A percentile compares a stretch with the other conserved stretches of the same genome.
Conservation (phyloP, 2,113 vertebrate genomes). For the Hystrix cristata region DNA sequence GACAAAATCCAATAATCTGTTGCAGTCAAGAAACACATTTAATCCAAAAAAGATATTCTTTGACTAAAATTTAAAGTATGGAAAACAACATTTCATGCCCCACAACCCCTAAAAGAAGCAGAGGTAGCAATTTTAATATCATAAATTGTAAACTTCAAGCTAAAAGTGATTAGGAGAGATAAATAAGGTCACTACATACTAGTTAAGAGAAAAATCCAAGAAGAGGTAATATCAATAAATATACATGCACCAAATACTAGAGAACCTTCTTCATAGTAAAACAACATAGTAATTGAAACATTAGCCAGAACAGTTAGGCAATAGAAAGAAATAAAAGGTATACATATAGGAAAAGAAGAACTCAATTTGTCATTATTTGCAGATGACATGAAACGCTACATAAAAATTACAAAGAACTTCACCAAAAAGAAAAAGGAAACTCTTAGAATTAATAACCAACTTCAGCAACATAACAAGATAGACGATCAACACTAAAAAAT, state of each 20-base stretch:
- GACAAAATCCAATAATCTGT: neutral
- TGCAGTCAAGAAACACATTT: neutral
- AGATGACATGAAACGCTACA: neutral
- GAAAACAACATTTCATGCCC: neutral
- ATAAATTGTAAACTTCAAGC: neutral
- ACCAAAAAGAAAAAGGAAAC: neutral
- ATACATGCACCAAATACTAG: neutral
- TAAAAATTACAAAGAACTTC: neutral
- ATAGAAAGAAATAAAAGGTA: neutral
- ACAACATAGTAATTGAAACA: neutral
- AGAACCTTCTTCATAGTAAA: neutral
- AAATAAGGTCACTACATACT: neutral
- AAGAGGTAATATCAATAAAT: neutral
- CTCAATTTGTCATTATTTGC: neutral
- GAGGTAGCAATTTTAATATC: neutral
- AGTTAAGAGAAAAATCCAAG: neutral
- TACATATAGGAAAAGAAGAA: neutral
- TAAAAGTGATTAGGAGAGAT: neutral
- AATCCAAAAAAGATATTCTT: neutral
- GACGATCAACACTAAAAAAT: neutral
- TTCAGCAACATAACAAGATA: neutral
- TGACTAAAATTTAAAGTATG: neutral
- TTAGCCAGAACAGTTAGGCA: neutral
- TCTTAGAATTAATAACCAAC: neutral
- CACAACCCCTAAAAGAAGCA: neutral